Conservation (phyloP, 2,888 invertebrate species). For the Cantharis nigra region DNA sequence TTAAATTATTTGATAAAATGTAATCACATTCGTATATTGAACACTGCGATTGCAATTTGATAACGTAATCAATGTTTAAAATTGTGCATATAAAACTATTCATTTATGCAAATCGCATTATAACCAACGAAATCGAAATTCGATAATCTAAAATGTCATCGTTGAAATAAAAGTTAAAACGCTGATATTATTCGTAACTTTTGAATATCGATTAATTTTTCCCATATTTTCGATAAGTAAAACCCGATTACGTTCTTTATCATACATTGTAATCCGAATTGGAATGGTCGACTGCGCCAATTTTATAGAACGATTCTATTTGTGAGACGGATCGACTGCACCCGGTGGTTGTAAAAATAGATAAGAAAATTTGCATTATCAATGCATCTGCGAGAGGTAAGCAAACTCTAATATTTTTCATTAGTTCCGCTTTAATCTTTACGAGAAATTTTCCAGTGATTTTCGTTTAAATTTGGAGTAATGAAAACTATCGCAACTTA, state of each 20-base stretch:
- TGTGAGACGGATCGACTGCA: not conserved
- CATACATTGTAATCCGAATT: not conserved
- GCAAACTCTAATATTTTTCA: not conserved
- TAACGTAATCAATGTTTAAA: not conserved
- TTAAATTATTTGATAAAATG: not conserved
- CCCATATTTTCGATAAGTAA: not conserved
- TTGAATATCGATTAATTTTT: not conserved
- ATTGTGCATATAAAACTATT: not conserved
- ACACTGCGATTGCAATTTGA: not conserved
- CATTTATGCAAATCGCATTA: not conserved
- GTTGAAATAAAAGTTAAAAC: not conserved
- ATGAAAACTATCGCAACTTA: not conserved
- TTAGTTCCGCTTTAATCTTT: not conserved
- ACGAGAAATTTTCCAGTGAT: not conserved
- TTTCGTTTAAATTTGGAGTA: not conserved
- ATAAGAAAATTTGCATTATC: not conserved
- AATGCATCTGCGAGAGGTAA: not conserved
- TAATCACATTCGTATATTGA: not conserved
- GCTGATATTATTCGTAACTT: not conserved
- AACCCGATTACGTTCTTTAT: not conserved
- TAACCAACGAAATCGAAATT: not conserved
- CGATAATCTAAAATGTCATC: not conserved
- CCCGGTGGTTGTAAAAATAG: not conserved
- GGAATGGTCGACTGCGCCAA: not conserved
- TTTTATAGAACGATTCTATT: not conserved